These are phyloP conservation scores for Carcharodon carcharias DNA, from an alignment of 2,797 vertebrate species.

Conservation along the genomic window DNA sequence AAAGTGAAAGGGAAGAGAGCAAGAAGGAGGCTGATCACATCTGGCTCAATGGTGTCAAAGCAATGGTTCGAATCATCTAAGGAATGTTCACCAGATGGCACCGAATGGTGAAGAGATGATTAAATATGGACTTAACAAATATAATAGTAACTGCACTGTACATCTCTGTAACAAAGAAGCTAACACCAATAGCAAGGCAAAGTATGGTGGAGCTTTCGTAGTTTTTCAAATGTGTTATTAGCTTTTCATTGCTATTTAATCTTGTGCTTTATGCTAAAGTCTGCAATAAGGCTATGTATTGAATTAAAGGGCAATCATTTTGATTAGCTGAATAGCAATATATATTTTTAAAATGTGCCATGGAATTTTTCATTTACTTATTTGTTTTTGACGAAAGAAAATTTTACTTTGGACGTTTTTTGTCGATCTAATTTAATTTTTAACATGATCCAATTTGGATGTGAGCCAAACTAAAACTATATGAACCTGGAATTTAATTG, in stretches of 20 bases:
- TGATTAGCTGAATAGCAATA: background rate
- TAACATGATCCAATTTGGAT: background rate
- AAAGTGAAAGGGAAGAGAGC: background rate
- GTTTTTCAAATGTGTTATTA: background rate
- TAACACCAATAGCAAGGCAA: background rate
- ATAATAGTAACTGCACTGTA: background rate
- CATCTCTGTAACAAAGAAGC: background rate
- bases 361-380: background rate
- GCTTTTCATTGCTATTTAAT: background rate
- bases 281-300: background rate
- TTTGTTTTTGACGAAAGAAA: background rate
- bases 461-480: background rate
- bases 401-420: background rate
- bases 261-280: background rate
- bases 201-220: background rate
- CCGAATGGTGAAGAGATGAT: background rate
- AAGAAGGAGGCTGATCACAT: background rate
- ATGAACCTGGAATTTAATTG: background rate
- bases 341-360: background rate
- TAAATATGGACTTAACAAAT: background rate
- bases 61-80: background rate
- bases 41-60: background rate
- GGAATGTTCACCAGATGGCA: background rate
- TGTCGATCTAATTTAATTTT: background rate
- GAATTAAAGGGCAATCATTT: background rate